Conservation (phyloP, 2,888 invertebrate genomes). For the Drosophila mayaguana region DNA sequence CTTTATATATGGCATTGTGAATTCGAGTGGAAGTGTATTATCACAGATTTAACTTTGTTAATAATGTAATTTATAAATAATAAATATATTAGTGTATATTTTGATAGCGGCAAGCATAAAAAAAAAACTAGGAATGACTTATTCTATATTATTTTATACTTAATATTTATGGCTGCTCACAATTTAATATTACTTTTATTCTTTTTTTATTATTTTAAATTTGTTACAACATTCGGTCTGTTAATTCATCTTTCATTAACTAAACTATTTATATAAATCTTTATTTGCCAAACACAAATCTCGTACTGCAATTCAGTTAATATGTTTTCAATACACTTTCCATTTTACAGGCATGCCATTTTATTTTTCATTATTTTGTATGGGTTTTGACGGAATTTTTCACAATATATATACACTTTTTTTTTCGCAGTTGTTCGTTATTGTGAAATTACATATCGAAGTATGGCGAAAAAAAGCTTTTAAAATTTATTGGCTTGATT, state of each 20-base stretch:
- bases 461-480: constrained; percentile 40
- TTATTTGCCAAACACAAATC: not conserved
- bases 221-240: not conserved
- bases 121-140: no score
- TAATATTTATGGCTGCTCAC: no score
- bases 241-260: not conserved
- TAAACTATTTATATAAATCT: not conserved
- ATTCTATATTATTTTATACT: no score
- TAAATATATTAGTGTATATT: not conserved
- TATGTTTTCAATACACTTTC: constrained; percentile 8
- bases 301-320: not conserved
- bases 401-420: constrained; percentile 1
- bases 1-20: not conserved
- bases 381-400: constrained; percentile 28
- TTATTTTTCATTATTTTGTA: constrained; percentile 9
- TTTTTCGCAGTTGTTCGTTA: constrained; percentile 25
- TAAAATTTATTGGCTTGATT: constrained; percentile 70
- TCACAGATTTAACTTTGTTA: no score
- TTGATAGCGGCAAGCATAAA: not conserved
- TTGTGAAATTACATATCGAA: constrained; percentile 26
- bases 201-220: no score
- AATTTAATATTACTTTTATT: no score
- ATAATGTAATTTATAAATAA: no score
- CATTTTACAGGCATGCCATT: not conserved
- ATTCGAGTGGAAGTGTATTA: not conserved